These are phyloP conservation scores for Linepithema humile DNA, from an alignment of 1,140 invertebrate genomes.

Conservation along the genomic window DNA sequence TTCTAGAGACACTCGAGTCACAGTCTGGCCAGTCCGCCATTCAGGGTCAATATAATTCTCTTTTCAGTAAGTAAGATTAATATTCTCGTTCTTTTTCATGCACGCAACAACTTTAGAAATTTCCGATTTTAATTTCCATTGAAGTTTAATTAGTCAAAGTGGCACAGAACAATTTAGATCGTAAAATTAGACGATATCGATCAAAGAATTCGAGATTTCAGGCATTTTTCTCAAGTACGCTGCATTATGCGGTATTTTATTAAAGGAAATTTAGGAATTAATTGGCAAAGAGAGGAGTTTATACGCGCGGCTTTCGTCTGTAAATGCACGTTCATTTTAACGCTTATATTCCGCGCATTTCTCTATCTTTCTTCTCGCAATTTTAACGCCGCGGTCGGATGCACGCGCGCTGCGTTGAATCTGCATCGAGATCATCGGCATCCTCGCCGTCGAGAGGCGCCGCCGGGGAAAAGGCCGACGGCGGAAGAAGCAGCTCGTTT, in stretches of 20 bases:
- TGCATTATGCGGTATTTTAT: neutral
- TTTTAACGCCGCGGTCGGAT: conserved; percentile 43
- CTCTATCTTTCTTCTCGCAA: conserved; percentile 24
- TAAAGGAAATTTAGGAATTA: neutral
- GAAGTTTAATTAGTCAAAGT: neutral
- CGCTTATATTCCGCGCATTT: conserved; percentile 34
- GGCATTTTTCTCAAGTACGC: neutral
- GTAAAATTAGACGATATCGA: neutral
- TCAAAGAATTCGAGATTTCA: neutral
- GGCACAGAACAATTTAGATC: neutral
- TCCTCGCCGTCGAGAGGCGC: conserved; percentile 30
- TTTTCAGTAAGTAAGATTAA: conserved; percentile 22
- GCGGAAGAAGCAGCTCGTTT: conserved; percentile 49
- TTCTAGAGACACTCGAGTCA: conserved; percentile 46
- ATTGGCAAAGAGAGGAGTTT: neutral
- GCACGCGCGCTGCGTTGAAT: neutral
- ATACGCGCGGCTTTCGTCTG: neutral
- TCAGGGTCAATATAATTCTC: neutral
- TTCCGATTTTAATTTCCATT: neutral
- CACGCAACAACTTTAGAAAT: neutral
- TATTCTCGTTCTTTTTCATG: neutral
- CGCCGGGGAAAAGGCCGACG: conserved; percentile 11
- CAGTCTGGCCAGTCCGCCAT: conserved; percentile 1
- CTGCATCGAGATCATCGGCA: conserved; percentile 61
- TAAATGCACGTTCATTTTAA: neutral